Conservation (phyloP, 2,113 vertebrate species). For the Syrrhaptes paradoxus region DNA sequence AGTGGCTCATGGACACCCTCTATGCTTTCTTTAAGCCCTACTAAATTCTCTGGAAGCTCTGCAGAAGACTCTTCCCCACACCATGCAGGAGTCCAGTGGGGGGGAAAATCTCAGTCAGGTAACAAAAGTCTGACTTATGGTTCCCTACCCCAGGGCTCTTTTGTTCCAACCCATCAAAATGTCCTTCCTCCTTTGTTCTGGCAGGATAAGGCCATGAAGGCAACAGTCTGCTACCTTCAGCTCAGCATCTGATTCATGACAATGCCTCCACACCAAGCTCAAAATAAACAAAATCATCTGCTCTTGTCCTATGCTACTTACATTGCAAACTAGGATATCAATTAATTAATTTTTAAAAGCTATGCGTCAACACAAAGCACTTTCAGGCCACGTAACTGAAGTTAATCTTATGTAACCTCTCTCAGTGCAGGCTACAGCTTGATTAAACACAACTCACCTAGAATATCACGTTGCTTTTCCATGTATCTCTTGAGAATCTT, state of each 20-base stretch:
- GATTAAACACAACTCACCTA: background rate
- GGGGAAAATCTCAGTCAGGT: background rate
- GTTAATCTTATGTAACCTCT: background rate
- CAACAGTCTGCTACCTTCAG: background rate
- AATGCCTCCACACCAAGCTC: background rate
- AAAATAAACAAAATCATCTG: background rate
- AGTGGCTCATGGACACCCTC: background rate
- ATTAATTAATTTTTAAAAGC: background rate
- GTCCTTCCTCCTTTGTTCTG: background rate
- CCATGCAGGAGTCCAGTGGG: background rate
- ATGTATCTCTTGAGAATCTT: conserved; percentile 14
- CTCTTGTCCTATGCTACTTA: background rate
- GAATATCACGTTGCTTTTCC: background rate
- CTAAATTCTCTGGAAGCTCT: background rate
- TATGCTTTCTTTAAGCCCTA: background rate
- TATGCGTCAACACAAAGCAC: background rate
- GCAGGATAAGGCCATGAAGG: background rate
- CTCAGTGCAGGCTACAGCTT: background rate
- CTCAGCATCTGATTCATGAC: background rate
- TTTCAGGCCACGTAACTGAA: background rate
- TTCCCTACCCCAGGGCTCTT: background rate
- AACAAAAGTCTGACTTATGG: background rate
- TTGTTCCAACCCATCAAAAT: background rate
- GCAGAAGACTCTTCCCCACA: background rate
- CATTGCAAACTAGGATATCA: background rate